Evolutionary conservation across 1,140 invertebrate genomes (phyloP).

Genomic region (Alviniconcha marisindica): DNA sequence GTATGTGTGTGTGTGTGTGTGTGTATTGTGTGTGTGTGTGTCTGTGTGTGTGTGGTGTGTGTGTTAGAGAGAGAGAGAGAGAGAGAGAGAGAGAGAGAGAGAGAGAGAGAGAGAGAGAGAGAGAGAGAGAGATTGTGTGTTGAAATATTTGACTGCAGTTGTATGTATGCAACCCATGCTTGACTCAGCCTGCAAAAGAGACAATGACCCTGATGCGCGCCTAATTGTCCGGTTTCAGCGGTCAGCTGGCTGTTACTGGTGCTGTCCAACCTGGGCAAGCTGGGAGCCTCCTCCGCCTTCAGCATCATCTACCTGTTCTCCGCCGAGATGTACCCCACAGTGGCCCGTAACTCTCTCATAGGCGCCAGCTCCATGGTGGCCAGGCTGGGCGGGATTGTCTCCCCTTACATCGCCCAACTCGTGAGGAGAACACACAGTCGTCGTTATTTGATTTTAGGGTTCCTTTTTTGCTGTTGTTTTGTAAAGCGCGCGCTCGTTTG

Average conservation of each 20-base stretch:
- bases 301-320: constrained; percentile 88
- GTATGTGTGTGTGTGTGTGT: not conserved
- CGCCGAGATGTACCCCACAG: constrained; percentile 90
- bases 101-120: constrained; percentile 31
- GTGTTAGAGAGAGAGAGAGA: constrained; percentile 32
- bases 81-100: constrained; percentile 37
- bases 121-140: constrained; percentile 17
- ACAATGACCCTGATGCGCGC: no score
- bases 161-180: no score
- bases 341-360: constrained; percentile 87
- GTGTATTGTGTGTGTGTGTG: no score
- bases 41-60: no score
- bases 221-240: no score
- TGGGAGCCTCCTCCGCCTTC: constrained; percentile 53
- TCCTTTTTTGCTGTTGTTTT: no score
- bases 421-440: no score
- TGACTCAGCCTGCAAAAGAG: no score
- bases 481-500: no score
- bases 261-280: constrained; percentile 48
- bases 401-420: constrained; percentile 77
- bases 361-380: constrained; percentile 87
- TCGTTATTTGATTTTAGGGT: no score
- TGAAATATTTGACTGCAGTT: no score
- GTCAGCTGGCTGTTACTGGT: not conserved
- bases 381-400: constrained; percentile 85